Conservation (phyloP, 2,888 invertebrate genomes). For the Cyclophora albipunctata region DNA sequence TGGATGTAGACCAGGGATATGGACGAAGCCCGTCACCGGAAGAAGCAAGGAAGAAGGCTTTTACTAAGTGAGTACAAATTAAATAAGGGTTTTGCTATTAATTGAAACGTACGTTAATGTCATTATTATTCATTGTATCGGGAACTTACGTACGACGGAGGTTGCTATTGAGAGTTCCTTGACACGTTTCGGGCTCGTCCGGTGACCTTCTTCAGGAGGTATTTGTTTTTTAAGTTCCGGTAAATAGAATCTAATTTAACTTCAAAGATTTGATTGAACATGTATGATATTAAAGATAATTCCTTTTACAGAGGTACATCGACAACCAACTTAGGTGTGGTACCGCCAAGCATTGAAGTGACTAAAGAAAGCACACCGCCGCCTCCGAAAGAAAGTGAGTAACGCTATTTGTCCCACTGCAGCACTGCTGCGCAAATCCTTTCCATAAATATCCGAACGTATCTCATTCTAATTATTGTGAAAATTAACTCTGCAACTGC, state of each 20-base stretch:
- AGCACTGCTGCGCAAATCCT: too few relatives aligned
- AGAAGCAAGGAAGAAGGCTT: slow-evolving; percentile 47
- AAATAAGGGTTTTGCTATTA: not conserved
- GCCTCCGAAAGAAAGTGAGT: slow-evolving; percentile 55
- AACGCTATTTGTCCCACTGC: too few relatives aligned
- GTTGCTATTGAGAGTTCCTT: too few relatives aligned
- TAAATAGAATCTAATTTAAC: not conserved
- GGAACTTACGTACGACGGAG: not conserved
- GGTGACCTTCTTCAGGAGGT: not conserved
- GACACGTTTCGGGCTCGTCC: not conserved
- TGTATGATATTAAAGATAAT: not conserved
- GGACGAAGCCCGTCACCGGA: slow-evolving; percentile 72
- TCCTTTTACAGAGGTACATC: slow-evolving; percentile 55
- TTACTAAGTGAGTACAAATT: slow-evolving; percentile 47
- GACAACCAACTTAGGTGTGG: slow-evolving; percentile 47
- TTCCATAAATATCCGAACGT: too few relatives aligned
- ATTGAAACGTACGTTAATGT: too few relatives aligned
- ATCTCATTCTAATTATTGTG: too few relatives aligned
- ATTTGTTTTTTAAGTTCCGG: not conserved
- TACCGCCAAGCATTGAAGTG: slow-evolving; percentile 48
- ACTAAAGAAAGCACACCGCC: slow-evolving; percentile 52
- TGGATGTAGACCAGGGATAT: slow-evolving; percentile 53
- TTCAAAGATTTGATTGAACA: not conserved
- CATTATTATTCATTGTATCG: not conserved
- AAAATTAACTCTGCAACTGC: too few relatives aligned